These are phyloP conservation scores for Megaleporinus macrocephalus DNA, from an alignment of 2,113 vertebrate species.

Conservation along the genomic window DNA sequence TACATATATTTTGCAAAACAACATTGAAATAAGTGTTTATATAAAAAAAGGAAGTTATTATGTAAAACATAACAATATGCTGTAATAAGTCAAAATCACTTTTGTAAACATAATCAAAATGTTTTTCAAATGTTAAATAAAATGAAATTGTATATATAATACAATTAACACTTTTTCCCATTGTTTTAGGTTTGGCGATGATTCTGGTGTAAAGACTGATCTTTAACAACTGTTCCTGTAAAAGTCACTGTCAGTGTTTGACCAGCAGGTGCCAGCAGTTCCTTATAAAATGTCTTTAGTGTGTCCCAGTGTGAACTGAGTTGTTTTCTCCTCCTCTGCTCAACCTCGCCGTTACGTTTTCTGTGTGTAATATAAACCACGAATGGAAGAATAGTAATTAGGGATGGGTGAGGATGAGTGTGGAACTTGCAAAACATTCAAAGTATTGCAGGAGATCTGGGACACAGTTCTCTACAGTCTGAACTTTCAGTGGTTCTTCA, in stretches of 20 bases:
- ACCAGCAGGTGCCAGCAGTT: constrained; percentile 36
- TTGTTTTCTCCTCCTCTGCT: constrained; percentile 1
- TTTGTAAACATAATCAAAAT: no score
- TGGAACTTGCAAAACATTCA: not conserved
- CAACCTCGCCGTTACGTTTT: not conserved
- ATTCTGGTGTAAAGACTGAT: no score
- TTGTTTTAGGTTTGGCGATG: no score
- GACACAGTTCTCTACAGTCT: not conserved
- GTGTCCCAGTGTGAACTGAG: not conserved
- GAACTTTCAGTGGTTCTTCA: not conserved
- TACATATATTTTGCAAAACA: no score
- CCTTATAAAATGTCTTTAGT: not conserved
- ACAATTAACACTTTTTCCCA: no score
- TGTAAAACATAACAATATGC: no score
- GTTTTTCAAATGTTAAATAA: no score
- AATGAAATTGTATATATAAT: no score
- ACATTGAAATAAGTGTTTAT: no score
- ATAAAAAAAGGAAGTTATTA: no score
- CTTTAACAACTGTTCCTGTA: not conserved
- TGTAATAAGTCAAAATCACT: no score
- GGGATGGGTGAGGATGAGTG: not conserved
- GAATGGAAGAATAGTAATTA: not conserved
- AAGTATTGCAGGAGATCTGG: not conserved
- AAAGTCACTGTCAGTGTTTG: constrained; percentile 6
- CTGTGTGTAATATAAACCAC: not conserved